Evolutionary conservation across 1,140 invertebrate species (phyloP).

Genomic region (Lamellibrachia luymesi): DNA sequence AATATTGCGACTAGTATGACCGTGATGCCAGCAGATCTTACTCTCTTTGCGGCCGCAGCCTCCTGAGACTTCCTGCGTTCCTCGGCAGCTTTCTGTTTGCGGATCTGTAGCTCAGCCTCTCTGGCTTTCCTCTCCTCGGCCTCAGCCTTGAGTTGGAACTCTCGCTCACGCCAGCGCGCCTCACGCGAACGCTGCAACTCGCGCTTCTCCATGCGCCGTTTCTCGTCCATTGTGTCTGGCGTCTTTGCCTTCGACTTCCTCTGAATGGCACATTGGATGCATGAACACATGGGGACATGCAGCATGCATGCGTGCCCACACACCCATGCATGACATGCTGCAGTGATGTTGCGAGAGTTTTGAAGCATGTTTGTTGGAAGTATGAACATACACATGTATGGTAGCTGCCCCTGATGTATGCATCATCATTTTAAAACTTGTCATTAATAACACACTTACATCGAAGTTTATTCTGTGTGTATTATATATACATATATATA

Average conservation of each 20-base stretch:
- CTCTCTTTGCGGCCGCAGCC: constrained; percentile 7
- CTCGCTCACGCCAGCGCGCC: constrained; percentile 8
- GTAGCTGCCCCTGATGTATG: neutral
- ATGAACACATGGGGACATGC: neutral
- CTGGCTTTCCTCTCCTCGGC: neutral
- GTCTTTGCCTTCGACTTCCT: neutral
- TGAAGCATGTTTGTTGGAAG: neutral
- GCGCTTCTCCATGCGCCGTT: neutral
- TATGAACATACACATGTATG: neutral
- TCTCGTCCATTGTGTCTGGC: neutral
- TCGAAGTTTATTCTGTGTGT: neutral
- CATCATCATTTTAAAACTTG: neutral
- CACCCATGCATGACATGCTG: neutral
- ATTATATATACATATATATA: neutral
- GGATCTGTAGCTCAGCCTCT: neutral
- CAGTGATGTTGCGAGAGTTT: neutral
- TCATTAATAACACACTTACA: neutral
- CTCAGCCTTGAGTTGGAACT: neutral
- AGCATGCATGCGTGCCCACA: neutral
- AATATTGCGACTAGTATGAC: neutral
- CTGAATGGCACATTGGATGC: neutral
- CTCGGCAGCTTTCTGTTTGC: neutral
- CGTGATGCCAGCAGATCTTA: neutral
- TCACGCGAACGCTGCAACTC: constrained; percentile 14
- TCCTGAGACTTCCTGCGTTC: neutral